Evolutionary conservation across 2,797 vertebrate genomes (phyloP).

Genomic region (Cyprinodon diabolis): DNA sequence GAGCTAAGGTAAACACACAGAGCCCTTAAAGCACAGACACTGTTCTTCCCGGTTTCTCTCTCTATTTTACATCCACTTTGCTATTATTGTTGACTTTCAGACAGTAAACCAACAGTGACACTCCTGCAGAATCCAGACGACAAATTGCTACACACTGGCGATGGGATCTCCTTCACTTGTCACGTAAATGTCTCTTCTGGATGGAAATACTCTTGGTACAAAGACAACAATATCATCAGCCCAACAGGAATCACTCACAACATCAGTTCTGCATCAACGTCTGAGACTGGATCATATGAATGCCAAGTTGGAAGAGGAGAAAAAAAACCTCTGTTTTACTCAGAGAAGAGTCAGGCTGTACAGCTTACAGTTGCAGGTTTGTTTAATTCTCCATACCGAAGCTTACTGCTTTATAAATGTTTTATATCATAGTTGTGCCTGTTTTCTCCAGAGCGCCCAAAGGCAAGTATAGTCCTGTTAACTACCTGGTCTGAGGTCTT

Average conservation of each 20-base stretch:
- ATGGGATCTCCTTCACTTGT: conserved; percentile 59
- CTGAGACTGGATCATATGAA: conserved; percentile 48
- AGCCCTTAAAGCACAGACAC: not conserved
- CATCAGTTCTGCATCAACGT: conserved; percentile 6
- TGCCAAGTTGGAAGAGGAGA: conserved; percentile 45
- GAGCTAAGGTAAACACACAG: not conserved
- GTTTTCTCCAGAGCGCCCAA: conserved; percentile 62
- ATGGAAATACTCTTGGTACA: conserved; percentile 69
- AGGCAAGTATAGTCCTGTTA: conserved; percentile 56
- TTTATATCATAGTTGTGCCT: not conserved
- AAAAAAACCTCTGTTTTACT: accelerated
- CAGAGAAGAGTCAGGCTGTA: not conserved
- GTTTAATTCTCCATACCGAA: not conserved
- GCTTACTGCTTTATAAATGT: not conserved
- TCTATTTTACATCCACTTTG: not conserved
- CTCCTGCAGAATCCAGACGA: conserved; percentile 34
- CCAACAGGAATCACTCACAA: not conserved
- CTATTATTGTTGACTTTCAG: conserved; percentile 33
- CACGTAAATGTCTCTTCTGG: conserved; percentile 57
- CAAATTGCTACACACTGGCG: conserved; percentile 48
- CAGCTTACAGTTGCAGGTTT: conserved; percentile 16
- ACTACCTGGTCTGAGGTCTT: conserved; percentile 78
- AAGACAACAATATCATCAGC: accelerated
- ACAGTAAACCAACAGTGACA: conserved; percentile 26
- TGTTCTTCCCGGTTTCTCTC: not conserved